Base-by-base conservation (phyloP, 2,888 invertebrate species). In the Sinhomidia bicolor region DNA sequence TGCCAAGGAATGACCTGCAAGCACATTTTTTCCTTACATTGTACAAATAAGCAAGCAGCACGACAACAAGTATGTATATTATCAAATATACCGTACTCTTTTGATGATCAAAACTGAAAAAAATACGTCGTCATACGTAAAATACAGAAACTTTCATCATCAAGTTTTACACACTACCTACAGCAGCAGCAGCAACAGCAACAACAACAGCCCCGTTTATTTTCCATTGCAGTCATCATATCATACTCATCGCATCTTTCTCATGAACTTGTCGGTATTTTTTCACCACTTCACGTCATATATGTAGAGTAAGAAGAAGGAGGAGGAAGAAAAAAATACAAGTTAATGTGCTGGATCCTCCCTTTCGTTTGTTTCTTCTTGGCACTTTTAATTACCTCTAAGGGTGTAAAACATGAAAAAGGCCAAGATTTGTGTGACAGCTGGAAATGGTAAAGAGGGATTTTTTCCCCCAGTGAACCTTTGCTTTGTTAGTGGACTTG, bases 381-480 rank as follows among this genome's bases (percentile, higher is more conserved):
- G 78, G 79, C 88, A 88, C 78, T 88, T 84, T 88, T 84, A 88
- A 88, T 88, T 88, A 88, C 83, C 41, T 60, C 88, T 65, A 51
- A 60, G 81, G 51, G 87, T 88, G 82, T 81, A 78, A 65, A 84
- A 79, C 88, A 76, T 65, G 88, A 88, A 57, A 60, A 78, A 76
- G 83, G 78, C 54, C 9, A 83, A 88, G 88, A 88, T 88, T 88
- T 88, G 88, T 88, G 88, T 88, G 88, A 88, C 88, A 88, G 88
- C 83, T 88, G 78, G 60, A 68, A 36, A 76, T 68, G 65, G 78
- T 44, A 57, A 71, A 71, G 41, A 44, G 44, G 54, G 68, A 51
- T 29, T 9, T 86, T 86, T 60, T 32, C 51, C 68, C 29, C 62
- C 57, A n/a, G 20, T 78, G 29, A 41, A 62, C n/a, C 57, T 36